Conservation (phyloP, 2,797 vertebrate genomes). For the Spinus pinus region DNA sequence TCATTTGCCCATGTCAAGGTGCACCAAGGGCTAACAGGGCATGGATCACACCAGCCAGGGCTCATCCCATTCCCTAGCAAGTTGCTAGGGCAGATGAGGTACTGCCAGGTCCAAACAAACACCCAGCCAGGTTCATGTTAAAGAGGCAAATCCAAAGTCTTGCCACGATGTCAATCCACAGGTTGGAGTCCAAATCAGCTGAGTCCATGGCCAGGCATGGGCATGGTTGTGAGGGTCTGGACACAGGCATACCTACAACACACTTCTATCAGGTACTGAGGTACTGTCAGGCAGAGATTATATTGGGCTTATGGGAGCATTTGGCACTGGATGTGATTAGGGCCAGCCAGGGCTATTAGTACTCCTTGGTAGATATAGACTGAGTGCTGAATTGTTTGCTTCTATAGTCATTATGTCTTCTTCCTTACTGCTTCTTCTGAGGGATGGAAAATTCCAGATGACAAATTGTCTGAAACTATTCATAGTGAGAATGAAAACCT, state of each 20-base stretch:
- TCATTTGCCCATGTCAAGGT: neutral
- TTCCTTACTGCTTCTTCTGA: neutral
- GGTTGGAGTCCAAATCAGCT: neutral
- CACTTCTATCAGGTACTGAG: neutral
- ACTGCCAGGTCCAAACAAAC: neutral
- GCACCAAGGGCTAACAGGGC: neutral
- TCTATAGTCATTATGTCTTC: neutral
- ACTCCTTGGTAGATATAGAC: neutral
- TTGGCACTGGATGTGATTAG: neutral
- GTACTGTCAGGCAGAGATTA: neutral
- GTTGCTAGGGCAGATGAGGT: neutral
- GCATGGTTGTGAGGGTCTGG: neutral
- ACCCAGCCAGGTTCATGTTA: neutral
- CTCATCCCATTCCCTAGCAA: neutral
- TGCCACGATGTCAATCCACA: accelerated
- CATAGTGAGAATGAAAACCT: neutral
- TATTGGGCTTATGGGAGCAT: neutral
- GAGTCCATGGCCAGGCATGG: neutral
- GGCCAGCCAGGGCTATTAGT: neutral
- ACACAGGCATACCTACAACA: neutral
- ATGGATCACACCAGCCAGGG: neutral
- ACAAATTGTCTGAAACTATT: neutral
- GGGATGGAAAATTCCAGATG: neutral
- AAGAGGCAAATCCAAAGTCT: neutral
- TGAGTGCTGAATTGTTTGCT: neutral